Conservation (phyloP, 2,888 invertebrate genomes). For the Candidula unifasciata region DNA sequence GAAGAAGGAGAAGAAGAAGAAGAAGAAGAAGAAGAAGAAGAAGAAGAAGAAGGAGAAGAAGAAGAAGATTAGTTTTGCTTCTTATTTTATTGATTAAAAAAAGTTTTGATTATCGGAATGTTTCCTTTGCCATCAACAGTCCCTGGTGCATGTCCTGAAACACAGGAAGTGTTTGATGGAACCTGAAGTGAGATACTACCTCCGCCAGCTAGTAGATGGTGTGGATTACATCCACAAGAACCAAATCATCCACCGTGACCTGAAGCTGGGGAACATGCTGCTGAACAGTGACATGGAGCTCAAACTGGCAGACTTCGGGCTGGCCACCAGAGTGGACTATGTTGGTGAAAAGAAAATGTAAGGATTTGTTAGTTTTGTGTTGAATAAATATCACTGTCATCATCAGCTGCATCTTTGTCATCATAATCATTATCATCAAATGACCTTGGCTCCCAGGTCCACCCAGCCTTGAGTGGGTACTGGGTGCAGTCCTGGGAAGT, state of each 20-base stretch:
- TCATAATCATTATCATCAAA: too few relatives aligned
- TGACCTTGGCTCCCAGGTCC: too few relatives aligned
- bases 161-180: constrained; percentile 81
- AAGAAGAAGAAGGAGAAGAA: too few relatives aligned
- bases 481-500: too few relatives aligned
- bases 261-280: constrained; percentile 83
- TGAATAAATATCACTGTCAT: too few relatives aligned
- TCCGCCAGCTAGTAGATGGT: constrained; percentile 81
- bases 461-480: too few relatives aligned
- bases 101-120: too few relatives aligned
- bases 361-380: constrained; percentile 60
- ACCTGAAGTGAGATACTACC: constrained; percentile 82
- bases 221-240: constrained; percentile 81
- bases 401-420: too few relatives aligned
- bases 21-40: too few relatives aligned
- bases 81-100: too few relatives aligned
- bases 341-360: constrained; percentile 81
- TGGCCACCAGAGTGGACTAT: constrained; percentile 80
- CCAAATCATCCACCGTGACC: constrained; percentile 82
- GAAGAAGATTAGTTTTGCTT: too few relatives aligned
- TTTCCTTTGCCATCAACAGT: constrained; percentile 70
- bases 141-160: constrained; percentile 81
- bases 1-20: too few relatives aligned
- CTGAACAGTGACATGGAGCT: constrained; percentile 81
- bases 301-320: constrained; percentile 83